These are phyloP conservation scores for Popillia japonica DNA, from an alignment of 1,140 invertebrate genomes.

Conservation along the genomic window DNA sequence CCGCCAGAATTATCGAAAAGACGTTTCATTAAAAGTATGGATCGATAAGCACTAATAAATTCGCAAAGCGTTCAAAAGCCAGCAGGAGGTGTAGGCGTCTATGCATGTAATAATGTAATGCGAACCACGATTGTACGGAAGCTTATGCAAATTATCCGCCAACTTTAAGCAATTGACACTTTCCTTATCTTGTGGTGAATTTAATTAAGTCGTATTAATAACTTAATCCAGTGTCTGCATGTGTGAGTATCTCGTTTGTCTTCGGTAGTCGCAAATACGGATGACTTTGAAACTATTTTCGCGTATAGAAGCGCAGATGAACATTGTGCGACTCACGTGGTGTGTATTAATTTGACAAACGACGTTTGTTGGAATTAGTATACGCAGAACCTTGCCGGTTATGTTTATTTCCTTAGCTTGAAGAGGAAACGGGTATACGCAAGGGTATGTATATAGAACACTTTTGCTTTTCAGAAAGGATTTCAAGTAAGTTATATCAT, in stretches of 20 bases:
- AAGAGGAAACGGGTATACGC: too few relatives aligned
- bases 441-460: too few relatives aligned
- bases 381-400: neutral
- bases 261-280: neutral
- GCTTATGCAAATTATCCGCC: constrained; percentile 26
- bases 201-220: constrained; percentile 33
- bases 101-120: neutral
- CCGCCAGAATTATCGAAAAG: neutral
- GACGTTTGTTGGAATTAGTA: neutral
- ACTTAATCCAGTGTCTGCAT: constrained; percentile 11
- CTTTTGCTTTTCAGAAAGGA: too few relatives aligned
- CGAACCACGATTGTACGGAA: neutral
- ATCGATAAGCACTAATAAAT: neutral
- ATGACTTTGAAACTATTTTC: constrained; percentile 10
- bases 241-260: neutral
- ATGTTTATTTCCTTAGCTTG: too few relatives aligned
- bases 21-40: neutral
- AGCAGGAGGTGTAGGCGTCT: neutral
- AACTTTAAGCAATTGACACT: constrained; percentile 35
- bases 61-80: neutral
- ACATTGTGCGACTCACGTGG: neutral
- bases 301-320: neutral
- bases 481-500: too few relatives aligned
- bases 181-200: constrained; percentile 31
- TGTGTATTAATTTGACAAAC: neutral